Base-by-base conservation (phyloP, 2,797 vertebrate species). In the Micropoecilia bifurca region DNA sequence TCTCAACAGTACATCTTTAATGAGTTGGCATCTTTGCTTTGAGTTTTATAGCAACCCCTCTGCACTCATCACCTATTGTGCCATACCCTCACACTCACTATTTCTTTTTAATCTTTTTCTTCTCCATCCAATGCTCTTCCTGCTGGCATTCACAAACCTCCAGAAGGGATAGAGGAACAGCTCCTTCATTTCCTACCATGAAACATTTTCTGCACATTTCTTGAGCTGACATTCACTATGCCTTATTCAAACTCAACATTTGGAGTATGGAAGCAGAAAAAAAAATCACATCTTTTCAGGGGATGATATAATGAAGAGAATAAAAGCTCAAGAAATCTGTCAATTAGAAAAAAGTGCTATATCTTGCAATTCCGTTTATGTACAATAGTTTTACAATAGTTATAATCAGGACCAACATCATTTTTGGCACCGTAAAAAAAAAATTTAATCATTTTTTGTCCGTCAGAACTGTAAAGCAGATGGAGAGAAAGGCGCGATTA, bases 361-460 rank as follows among this genome's bases (percentile, higher is more conserved):
- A 89, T 92, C 91, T 87, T 91, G 88, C 87, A 91, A 91, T 95
- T 93, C 89, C 92, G 91, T 92, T 93, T 81, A 91, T 85, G 87
- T 77, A 87, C 80, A 88, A 93, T 81, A 94, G 91, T 61, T 71
- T 74, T 75, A 75, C 74, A 80, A 75, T 89, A 87, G 87, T 87
- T 87, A 88, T 91, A 92, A 95, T 93, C 89, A 88, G 88, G 72
- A 76, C 36, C 73, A 74, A 90, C 86, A 91, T 88, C 87, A 59
- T 48, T 85, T 85, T 85, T 91, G 69, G 76, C 78, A 75, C 22
- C 20, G 47, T 69, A 75, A 79, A 83, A 82, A 79, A 83, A 82
- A 77, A 48, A 78, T 25, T 85, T 93, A 89, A 87, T 53, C 91
- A 86, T 89, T 90, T 84, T 88, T 91, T 92, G 90, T 93, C 84